phyloP scores from a whole-genome alignment of 2,113 vertebrate species.

The Ochotona princeps region DNA sequence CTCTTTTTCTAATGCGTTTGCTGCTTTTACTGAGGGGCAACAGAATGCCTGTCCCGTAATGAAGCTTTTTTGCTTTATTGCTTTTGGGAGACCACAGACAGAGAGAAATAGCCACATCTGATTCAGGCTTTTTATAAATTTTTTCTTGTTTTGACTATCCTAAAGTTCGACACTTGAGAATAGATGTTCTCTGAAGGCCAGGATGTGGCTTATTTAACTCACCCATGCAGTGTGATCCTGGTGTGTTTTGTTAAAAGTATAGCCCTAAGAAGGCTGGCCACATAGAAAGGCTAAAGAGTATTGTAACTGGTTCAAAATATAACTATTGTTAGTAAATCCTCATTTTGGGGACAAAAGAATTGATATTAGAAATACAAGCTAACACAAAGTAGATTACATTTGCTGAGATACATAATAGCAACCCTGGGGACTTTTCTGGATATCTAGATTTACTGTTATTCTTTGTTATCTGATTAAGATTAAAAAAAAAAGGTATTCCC shows the following conservation, averaged over 20 bases:
- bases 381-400: conserved; percentile 7
- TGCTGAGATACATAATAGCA: conserved; percentile 8
- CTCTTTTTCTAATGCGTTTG: neutral
- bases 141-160: conserved; percentile 34
- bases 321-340: neutral
- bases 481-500: conserved; percentile 3
- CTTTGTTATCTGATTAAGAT: conserved; percentile 46
- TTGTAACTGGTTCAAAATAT: conserved; percentile 20
- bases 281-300: conserved; percentile 4
- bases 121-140: neutral
- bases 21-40: conserved; percentile 4
- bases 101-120: neutral
- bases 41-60: neutral
- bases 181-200: neutral
- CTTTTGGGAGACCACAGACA: neutral
- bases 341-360: conserved; percentile 1
- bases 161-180: conserved; percentile 27
- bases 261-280: neutral
- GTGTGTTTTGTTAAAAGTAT: neutral
- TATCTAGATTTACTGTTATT: conserved; percentile 29
- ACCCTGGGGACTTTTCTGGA: neutral
- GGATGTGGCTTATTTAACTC: neutral
- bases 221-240: neutral
- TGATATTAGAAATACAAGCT: conserved; percentile 3
- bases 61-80: neutral